phyloP scores from a whole-genome alignment of 1,140 invertebrate genomes.

The Triops cancriformis region DNA sequence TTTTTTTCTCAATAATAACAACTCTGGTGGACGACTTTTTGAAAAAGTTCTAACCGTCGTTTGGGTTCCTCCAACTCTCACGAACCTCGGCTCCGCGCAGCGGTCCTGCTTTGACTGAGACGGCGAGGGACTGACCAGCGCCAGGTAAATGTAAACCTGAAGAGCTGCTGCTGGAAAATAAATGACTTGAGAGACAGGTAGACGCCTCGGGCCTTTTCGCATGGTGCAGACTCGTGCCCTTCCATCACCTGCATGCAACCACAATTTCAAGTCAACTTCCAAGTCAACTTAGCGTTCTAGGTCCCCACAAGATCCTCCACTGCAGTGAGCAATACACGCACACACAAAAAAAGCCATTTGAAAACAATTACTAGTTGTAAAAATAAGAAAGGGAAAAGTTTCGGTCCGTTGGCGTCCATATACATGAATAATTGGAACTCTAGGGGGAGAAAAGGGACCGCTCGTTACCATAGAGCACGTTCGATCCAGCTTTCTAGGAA shows the following conservation, averaged over 20 bases:
- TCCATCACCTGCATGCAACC: slow-evolving; percentile 4
- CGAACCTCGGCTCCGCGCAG: neutral
- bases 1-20: neutral
- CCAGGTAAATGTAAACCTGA: slow-evolving; percentile 1
- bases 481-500: neutral
- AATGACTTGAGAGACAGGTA: slow-evolving; percentile 6
- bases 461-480: neutral
- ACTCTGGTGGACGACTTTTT: neutral
- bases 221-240: slow-evolving; percentile 12
- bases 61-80: neutral
- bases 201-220: neutral
- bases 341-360: no score
- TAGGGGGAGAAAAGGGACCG: neutral
- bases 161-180: slow-evolving; percentile 6
- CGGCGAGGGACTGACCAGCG: neutral
- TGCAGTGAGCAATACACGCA: no score
- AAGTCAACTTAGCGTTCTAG: no score
- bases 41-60: neutral
- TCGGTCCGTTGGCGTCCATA: no score
- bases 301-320: no score
- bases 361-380: no score
- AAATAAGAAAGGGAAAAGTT: no score
- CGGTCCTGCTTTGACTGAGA: neutral
- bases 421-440: neutral
- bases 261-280: neutral